Evolutionary conservation across 2,113 vertebrate species (phyloP), one percentile per base, ranked within the genome.

Genomic region (Sula dactylatra): DNA sequence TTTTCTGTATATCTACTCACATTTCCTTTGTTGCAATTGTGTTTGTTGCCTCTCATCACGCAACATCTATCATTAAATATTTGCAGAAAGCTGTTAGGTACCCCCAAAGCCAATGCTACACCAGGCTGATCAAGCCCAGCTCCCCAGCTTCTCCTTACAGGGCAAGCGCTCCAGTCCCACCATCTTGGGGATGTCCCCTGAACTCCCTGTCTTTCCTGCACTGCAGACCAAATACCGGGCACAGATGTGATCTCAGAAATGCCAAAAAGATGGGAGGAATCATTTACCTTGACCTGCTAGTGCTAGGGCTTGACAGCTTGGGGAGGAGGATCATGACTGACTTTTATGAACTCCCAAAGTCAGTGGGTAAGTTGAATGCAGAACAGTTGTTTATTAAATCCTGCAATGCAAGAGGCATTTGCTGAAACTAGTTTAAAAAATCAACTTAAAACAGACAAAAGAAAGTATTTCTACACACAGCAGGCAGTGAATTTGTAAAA

Each of bases 381-480:
- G 54, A 93, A 31, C 22, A 78, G 18, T 32, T 78, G 27, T 70
- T 91, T 93, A 82, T 47, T 47, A 67, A 87, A 89, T 67, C n/a
- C 29, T 79, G 29, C 59, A 88, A 74, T 15, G 18, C 17, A 78
- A 81, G 56, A 94, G 20, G 16, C 16, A 71, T 66, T 92, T 47
- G 29, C 38, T 91, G 77, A 71, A 95, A 49, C 20, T 62, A 71
- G 55, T 36, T 95, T 84, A 25, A 59, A 95, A 94, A 95, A 25
- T 32, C 29, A 22, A 13, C 50, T 88, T 79, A 84, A 74, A 92
- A 86, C 17, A 67, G 56, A 38, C 52, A 64, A 76, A 87, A 90
- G 50, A 78, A 94, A 95, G 56, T 55, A 84, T 70, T 89, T 91
- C 55, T 94, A 19, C 27, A 36, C 84, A 87, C 86, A 93, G 73